Evolutionary conservation across 2,113 vertebrate species (phyloP), one percentile per base, ranked within the genome.

Genomic region (Otocyon megalotis): DNA sequence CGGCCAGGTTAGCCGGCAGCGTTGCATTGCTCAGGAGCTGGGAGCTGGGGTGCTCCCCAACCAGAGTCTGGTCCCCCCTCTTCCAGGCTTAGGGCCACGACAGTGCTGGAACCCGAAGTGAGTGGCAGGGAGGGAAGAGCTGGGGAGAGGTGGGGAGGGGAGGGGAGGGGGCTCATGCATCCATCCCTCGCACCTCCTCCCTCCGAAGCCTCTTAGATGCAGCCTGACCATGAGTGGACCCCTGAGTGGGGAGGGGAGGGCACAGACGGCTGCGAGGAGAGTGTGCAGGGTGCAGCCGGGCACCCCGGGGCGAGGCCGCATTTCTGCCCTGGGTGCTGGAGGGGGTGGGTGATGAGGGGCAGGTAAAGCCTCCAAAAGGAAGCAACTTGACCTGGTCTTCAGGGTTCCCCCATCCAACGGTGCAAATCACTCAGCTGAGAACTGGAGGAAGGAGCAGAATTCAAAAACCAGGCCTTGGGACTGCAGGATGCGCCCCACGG

Each of bases 401-500:
- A 43, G 43, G 43, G 43, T 43, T 43, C 43, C 43, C 43, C 43
- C 43, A 43, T 43, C 43, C 43, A 5, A 43, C 4, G 37, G 43
- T 43, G 53, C 65, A 20, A 15, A 60, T 14, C 30, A 2, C 30
- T 93, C 65, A 69, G 53, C 71, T 79, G 0, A 85, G 72, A 83
- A 54, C 48, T 0, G 11, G 58, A 43, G 28, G 60, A 72, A 32
- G 26, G 65, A 32, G 26, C 35, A 35, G 76, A 24, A 28, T 6
- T 26, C 7, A 0, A 76, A 43, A 43, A 28, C 20, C 7, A 1
- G 65, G 53, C 30, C 28, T 13, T 79, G 11, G 56, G 69, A 79
- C 67, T 88, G 43, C 14, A 0, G 63, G 56, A 16, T 35, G 1
- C 0, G 22, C 28, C 2, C 16, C 26, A 0, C 30, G 0, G 9